These are phyloP conservation scores for Mythimna pallens DNA, from an alignment of 2,888 invertebrate genomes.

Conservation along the genomic window DNA sequence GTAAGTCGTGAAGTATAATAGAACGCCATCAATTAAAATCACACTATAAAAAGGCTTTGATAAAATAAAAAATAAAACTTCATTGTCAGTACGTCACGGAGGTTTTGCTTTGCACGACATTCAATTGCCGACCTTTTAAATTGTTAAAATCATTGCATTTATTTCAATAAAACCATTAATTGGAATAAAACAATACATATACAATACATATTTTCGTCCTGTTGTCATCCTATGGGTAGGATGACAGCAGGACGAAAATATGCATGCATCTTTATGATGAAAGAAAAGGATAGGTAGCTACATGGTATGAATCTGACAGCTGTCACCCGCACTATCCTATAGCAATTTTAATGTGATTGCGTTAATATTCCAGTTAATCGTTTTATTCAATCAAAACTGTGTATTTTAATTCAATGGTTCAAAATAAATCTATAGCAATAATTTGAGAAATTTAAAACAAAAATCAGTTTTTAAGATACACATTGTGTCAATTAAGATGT, in stretches of 20 bases:
- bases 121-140: constrained; percentile 3
- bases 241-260: no score
- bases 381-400: neutral
- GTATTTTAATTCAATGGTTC: neutral
- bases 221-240: no score
- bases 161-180: neutral
- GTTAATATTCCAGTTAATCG: neutral
- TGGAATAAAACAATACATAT: no score
- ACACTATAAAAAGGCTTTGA: neutral
- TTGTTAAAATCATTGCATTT: neutral
- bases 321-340: no score
- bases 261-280: no score
- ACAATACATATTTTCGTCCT: no score
- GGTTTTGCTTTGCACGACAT: constrained; percentile 28
- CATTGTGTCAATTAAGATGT: constrained; percentile 30
- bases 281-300: no score
- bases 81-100: constrained; percentile 7
- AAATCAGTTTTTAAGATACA: neutral
- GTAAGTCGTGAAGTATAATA: neutral
- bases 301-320: no score
- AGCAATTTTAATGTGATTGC: no score
- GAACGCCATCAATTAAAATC: neutral
- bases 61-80: neutral
- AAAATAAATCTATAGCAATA: neutral
- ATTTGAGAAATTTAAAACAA: neutral